A percentile compares a stretch with the other conserved stretches of the same genome.
phyloP scores from a whole-genome alignment of 2,797 vertebrate genomes.

The Diplodus puntazzo region DNA sequence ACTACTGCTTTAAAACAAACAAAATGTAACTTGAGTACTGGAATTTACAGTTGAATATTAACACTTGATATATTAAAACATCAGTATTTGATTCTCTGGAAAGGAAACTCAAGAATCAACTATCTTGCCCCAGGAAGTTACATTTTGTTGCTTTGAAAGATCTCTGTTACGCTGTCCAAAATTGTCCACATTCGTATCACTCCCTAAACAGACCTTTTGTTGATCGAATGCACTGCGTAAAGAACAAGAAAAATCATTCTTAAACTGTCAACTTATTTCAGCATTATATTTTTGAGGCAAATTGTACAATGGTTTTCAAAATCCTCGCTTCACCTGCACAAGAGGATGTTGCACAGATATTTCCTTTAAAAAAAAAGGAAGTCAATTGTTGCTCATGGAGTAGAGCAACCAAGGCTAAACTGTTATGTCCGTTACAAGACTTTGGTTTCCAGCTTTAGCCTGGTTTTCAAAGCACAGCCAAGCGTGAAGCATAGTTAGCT shows the following conservation, averaged over 20 bases:
- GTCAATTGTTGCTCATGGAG: constrained; percentile 6
- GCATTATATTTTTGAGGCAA: constrained; percentile 8
- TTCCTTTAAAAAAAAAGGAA: constrained; percentile 46
- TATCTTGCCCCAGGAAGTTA: no score
- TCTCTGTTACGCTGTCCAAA: not conserved
- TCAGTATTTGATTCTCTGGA: no score
- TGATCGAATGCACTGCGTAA: no score
- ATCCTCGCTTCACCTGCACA: not conserved
- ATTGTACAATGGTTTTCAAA: not conserved
- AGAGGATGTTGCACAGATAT: constrained; percentile 44
- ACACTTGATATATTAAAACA: no score
- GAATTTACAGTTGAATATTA: no score
- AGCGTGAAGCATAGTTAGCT: not conserved
- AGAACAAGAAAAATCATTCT: no score
- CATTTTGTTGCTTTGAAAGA: not conserved
- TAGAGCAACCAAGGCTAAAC: not conserved
- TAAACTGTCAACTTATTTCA: constrained; percentile 12
- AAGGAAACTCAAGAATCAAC: no score
- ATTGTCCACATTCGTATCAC: not conserved
- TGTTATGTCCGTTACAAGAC: not conserved
- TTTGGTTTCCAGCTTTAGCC: not conserved
- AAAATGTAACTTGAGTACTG: no score
- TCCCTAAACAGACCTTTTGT: no score
- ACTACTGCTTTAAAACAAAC: no score
- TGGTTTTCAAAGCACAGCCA: not conserved